These are phyloP conservation scores for Pentamera pediparva DNA, from an alignment of 53 echinoderm and acorn worm species.

Conservation along the genomic window DNA sequence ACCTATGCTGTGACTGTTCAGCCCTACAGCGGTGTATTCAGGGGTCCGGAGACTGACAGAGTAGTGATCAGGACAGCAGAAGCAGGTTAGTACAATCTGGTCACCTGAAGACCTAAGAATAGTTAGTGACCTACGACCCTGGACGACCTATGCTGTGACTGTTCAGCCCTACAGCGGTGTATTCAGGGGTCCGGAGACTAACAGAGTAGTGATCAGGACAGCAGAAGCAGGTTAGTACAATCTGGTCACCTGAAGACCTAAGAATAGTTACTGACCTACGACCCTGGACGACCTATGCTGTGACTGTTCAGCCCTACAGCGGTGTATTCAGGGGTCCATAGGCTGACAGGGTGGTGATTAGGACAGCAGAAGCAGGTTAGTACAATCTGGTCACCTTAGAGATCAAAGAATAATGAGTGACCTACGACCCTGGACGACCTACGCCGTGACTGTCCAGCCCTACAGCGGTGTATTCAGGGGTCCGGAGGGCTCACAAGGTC, in stretches of 20 bases:
- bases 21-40: conserved; percentile 58
- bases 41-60: conserved; percentile 54
- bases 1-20: conserved; percentile 55
- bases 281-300: conserved; percentile 60
- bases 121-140: conserved; percentile 58
- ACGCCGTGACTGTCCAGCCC: conserved; percentile 61
- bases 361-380: conserved; percentile 68
- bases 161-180: conserved; percentile 66
- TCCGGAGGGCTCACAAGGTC: too few relatives aligned
- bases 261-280: too few relatives aligned
- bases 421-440: conserved; percentile 60
- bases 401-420: too few relatives aligned
- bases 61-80: conserved; percentile 51
- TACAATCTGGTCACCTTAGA: not conserved
- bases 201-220: conserved; percentile 42
- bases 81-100: conserved; percentile 46
- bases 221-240: conserved; percentile 61
- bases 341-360: conserved; percentile 45
- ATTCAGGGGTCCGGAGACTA: conserved; percentile 52
- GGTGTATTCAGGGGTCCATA: conserved; percentile 48
- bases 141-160: conserved; percentile 57
- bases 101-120: too few relatives aligned
- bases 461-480: conserved; percentile 57
- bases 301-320: conserved; percentile 65
- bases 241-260: not conserved